Evolutionary conservation across 2,797 vertebrate species (phyloP), one percentile per base, ranked within the genome.

Genomic region (Lepilemur septentrionalis): DNA sequence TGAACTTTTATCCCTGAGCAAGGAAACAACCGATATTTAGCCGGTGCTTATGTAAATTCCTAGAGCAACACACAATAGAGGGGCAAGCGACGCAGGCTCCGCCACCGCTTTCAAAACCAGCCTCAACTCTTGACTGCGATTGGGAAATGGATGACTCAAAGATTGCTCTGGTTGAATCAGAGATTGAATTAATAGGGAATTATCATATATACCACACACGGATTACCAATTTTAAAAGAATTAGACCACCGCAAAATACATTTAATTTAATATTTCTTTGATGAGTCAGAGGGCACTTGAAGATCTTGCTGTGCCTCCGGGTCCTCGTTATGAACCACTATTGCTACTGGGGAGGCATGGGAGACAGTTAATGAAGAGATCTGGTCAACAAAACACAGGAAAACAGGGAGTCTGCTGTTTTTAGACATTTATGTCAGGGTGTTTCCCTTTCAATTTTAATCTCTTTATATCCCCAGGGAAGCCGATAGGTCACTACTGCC

Each of bases 181-280:
- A 97, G 97, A 97, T 97, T 96, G 94, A 90, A 95, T 96, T 97
- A 96, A 97, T 97, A 85, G 90, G 48, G 89, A 94, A 96, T 97
- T 85, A 96, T 95, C 96, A 88, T 94, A 87, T 65, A 93, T 91
- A 93, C 94, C 87, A 85, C 93, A 96, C 87, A 94, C 30, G 94
- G 96, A 85, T 97, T 85, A 96, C 93, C 95, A 88, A 94, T 97
- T 97, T 97, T 94, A 96, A 97, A 98, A 95, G 96, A 97, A 97
- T 97, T 96, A 98, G 96, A 78, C 76, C 43, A 79, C 67, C 17
- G 90, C 84, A 96, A 97, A 97, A 96, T 97, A 85, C 46, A 85
- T 89, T 97, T 97, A 97, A 97, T 97, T 96, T 91, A 96, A 97
- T 98, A 97, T 97, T 97, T 98, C 97, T 97, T 97, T 97, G 97